Percentiles rank a stretch among this genome's conserved stretches.
These are phyloP conservation scores for Sardinella longiceps DNA, from an alignment of 2,797 vertebrate species.

Conservation along the genomic window DNA sequence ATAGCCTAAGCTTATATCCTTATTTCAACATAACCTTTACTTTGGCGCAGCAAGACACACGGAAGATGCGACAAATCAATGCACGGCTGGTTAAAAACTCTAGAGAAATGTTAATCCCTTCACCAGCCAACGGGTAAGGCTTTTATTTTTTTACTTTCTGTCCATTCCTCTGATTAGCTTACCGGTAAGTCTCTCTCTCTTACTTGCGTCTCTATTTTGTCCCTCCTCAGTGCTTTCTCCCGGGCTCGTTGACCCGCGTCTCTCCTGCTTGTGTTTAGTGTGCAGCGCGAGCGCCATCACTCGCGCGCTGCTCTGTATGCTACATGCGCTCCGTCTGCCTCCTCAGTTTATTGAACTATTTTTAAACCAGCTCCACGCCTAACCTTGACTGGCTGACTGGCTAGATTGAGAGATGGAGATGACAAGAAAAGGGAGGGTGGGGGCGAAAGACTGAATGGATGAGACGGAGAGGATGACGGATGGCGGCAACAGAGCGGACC, in stretches of 20 bases:
- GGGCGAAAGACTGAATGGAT: constrained; percentile 50
- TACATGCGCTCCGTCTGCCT: constrained; percentile 46
- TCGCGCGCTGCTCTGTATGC: constrained; percentile 51
- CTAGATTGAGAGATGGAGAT: constrained; percentile 49
- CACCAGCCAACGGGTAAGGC: too few relatives aligned
- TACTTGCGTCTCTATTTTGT: too few relatives aligned
- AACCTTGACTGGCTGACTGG: constrained; percentile 51
- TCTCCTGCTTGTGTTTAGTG: not conserved
- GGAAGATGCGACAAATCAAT: too few relatives aligned
- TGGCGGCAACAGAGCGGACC: constrained; percentile 42
- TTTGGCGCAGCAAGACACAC: too few relatives aligned
- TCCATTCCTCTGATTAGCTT: too few relatives aligned
- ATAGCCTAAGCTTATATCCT: too few relatives aligned
- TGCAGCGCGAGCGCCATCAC: not conserved
- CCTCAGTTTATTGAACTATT: constrained; percentile 59
- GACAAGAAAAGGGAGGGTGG: constrained; percentile 30
- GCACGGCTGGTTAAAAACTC: too few relatives aligned
- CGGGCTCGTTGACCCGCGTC: not conserved
- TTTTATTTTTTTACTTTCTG: too few relatives aligned
- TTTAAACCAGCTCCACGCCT: constrained; percentile 56
- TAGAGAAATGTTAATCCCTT: too few relatives aligned
- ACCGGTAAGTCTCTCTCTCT: too few relatives aligned
- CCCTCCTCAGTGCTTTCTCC: not conserved
- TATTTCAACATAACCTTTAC: too few relatives aligned
- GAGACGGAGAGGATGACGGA: constrained; percentile 57